These are phyloP conservation scores for Lichenostomus cassidix DNA, from an alignment of 2,113 vertebrate genomes.

Conservation along the genomic window DNA sequence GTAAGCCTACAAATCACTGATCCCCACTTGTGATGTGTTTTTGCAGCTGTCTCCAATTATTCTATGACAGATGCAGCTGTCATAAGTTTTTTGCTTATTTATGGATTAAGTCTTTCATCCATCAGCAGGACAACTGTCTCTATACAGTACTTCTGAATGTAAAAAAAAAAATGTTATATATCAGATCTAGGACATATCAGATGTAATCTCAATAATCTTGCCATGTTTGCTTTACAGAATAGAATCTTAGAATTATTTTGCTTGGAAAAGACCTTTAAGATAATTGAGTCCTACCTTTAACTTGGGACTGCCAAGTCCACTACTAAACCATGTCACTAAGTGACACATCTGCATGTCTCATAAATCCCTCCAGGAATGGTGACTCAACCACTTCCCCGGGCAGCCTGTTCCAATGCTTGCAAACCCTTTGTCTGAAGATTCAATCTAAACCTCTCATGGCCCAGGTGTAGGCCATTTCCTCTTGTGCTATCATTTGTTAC, in stretches of 20 bases:
- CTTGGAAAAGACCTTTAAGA: background rate
- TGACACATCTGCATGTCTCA: background rate
- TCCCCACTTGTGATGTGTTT: background rate
- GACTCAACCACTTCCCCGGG: background rate
- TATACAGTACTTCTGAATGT: background rate
- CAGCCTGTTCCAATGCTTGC: background rate
- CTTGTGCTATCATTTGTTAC: background rate
- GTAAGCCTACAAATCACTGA: background rate
- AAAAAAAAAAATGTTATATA: background rate
- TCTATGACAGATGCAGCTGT: background rate
- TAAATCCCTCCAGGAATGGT: background rate
- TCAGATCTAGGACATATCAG: background rate
- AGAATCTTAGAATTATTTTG: background rate
- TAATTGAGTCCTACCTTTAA: background rate
- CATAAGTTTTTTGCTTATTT: background rate
- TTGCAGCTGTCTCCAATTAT: background rate
- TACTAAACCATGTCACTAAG: background rate
- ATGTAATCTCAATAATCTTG: background rate
- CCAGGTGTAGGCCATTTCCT: background rate
- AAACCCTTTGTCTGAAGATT: background rate
- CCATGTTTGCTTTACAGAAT: background rate
- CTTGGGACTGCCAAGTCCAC: background rate
- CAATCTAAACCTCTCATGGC: background rate
- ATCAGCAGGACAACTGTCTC: background rate
- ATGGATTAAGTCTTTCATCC: background rate